phyloP scores from a whole-genome alignment of 2,888 invertebrate genomes.

The Steinernema hermaphroditum region DNA sequence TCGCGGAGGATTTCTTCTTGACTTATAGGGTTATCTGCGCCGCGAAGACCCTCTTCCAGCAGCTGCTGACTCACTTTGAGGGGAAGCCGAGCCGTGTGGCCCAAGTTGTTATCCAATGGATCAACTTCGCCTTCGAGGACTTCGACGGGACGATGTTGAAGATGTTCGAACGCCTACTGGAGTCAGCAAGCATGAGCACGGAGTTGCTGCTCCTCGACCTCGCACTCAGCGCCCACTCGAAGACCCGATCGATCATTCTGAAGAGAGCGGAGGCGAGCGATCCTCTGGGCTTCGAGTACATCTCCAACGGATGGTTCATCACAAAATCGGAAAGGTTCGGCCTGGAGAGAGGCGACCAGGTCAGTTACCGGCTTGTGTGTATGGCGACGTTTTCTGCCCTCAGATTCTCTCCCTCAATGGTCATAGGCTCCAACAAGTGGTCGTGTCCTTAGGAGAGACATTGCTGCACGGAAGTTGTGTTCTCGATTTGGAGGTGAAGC shows the following conservation, averaged over 20 bases:
- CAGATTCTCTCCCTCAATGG: constrained; percentile 93
- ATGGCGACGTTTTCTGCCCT: background rate
- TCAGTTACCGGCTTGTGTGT: constrained; percentile 41
- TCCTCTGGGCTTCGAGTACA: constrained; percentile 81
- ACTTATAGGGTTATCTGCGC: constrained; percentile 93
- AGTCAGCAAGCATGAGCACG: constrained; percentile 77
- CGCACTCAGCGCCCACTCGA: constrained; percentile 93
- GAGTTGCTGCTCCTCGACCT: constrained; percentile 80
- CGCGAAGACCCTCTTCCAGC: constrained; percentile 82
- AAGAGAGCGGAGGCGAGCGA: constrained; percentile 88
- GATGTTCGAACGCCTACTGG: constrained; percentile 52
- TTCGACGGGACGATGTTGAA: constrained; percentile 96
- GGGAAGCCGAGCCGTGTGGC: constrained; percentile 73
- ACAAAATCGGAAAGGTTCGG: constrained; percentile 94
- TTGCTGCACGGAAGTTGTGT: constrained; percentile 90
- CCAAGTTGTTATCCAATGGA: constrained; percentile 93
- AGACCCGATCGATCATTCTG: constrained; percentile 85
- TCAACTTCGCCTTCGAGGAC: constrained; percentile 96
- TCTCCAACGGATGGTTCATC: constrained; percentile 87
- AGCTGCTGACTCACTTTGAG: constrained; percentile 85
- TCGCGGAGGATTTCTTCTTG: constrained; percentile 94
- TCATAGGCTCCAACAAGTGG: constrained; percentile 90
- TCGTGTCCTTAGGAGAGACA: constrained; percentile 86
- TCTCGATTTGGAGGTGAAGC: constrained; percentile 91
- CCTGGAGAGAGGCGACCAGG: constrained; percentile 90